Conservation (phyloP, 2,797 vertebrate genomes). For the Periophthalmus magnuspinnatus region DNA sequence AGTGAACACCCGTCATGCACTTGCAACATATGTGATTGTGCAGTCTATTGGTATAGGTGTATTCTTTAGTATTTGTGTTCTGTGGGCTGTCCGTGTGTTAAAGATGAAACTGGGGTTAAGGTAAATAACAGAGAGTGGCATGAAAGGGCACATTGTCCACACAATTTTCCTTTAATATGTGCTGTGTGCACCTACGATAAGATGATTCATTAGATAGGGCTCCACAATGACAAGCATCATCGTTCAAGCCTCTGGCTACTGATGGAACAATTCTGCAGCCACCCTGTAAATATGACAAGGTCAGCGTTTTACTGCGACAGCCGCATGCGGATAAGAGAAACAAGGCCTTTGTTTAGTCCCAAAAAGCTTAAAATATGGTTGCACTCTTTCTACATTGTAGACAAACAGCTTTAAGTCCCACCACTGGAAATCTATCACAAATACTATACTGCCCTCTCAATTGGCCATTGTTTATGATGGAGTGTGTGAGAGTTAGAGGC, state of each 20-base stretch:
- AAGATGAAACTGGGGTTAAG: slow-evolving; percentile 87
- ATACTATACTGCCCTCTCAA: slow-evolving; percentile 45
- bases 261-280: slow-evolving; percentile 96
- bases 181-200: slow-evolving; percentile 95
- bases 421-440: slow-evolving; percentile 52
- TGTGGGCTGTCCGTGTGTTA: slow-evolving; percentile 22
- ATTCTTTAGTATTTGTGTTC: not conserved
- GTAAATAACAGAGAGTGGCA: slow-evolving; percentile 88
- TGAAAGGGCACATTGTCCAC: slow-evolving; percentile 89
- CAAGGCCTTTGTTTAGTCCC: slow-evolving; percentile 83
- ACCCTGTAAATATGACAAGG: slow-evolving; percentile 97
- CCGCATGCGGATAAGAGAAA: slow-evolving; percentile 63
- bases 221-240: slow-evolving; percentile 96
- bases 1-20: slow-evolving; percentile 3
- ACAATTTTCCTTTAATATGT: slow-evolving; percentile 95
- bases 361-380: slow-evolving; percentile 67
- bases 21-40: not conserved
- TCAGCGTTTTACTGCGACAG: slow-evolving; percentile 89
- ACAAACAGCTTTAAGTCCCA: slow-evolving; percentile 45
- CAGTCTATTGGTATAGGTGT: not conserved
- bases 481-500: slow-evolving; percentile 26
- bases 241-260: slow-evolving; percentile 96
- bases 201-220: slow-evolving; percentile 99
- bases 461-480: slow-evolving; percentile 33
- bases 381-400: slow-evolving; percentile 40